These are phyloP conservation scores for Eurosta solidaginis DNA, from an alignment of 1,140 invertebrate genomes.

Conservation along the genomic window DNA sequence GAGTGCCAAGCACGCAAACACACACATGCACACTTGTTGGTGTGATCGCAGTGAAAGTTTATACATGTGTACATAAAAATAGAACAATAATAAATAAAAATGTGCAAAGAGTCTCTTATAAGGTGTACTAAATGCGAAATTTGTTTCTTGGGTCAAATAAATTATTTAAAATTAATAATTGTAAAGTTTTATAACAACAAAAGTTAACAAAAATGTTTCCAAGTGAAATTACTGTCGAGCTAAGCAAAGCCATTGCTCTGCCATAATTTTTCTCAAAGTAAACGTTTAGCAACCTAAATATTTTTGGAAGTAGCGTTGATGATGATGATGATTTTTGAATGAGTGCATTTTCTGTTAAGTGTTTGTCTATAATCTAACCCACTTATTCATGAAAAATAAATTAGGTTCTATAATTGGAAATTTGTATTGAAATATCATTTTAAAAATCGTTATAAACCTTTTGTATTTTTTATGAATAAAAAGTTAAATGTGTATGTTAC, in stretches of 20 bases:
- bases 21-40: not conserved
- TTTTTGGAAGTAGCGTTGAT: not conserved
- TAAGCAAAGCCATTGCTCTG: not conserved
- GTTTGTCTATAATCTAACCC: not conserved
- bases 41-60: not conserved
- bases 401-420: too few species aligned
- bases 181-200: not conserved
- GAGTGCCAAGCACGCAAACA: too few species aligned
- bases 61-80: not conserved
- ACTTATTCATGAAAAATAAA: too few species aligned
- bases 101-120: not conserved
- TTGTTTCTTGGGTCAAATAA: not conserved
- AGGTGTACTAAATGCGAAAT: not conserved
- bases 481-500: too few species aligned
- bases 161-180: not conserved
- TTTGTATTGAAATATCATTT: too few species aligned
- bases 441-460: too few species aligned
- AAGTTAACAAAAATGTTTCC: slow-evolving; percentile 32
- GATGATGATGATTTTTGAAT: not conserved
- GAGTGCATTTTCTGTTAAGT: not conserved
- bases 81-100: not conserved
- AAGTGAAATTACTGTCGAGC: not conserved
- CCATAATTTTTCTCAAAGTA: not conserved
- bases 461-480: too few species aligned
- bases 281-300: not conserved